A percentile compares a stretch with the other conserved stretches of the same genome.
phyloP scores from a whole-genome alignment of 2,888 invertebrate species.

The Ariolimax columbianus region DNA sequence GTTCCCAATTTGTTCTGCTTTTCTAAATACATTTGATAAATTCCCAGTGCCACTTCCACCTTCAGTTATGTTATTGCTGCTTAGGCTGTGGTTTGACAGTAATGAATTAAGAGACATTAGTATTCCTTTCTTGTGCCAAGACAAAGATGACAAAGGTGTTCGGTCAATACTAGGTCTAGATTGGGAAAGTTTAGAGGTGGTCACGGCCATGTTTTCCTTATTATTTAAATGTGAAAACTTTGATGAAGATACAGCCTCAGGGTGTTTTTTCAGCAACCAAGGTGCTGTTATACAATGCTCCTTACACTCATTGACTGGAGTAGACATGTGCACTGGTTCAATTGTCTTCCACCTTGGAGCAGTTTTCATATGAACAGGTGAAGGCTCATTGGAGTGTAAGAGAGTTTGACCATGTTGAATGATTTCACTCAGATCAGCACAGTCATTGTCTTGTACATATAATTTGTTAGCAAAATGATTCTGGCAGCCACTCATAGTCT shows the following conservation, averaged over 20 bases:
- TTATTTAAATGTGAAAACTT: neutral
- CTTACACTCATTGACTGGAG: conserved; percentile 24
- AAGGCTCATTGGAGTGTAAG: neutral
- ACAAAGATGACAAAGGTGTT: conserved; percentile 27
- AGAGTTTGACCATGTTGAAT: neutral
- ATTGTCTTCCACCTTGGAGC: conserved; percentile 6
- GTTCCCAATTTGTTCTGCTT: conserved; percentile 28
- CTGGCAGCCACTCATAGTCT: neutral
- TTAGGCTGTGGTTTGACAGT: neutral
- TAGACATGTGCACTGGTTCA: conserved; percentile 42
- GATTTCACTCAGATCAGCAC: conserved; percentile 31
- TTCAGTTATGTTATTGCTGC: neutral
- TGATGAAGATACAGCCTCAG: neutral
- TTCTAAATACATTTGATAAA: conserved; percentile 12
- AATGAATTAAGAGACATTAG: conserved; percentile 4
- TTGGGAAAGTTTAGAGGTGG: neutral
- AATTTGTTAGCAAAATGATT: neutral
- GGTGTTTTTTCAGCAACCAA: neutral
- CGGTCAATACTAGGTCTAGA: neutral
- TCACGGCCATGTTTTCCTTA: neutral
- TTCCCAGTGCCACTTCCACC: neutral
- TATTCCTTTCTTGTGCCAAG: conserved; percentile 32
- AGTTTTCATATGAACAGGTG: neutral
- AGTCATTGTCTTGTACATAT: neutral
- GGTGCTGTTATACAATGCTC: neutral